Conservation (phyloP, 2,113 vertebrate species). For the Neodontobutis hainanensis region DNA sequence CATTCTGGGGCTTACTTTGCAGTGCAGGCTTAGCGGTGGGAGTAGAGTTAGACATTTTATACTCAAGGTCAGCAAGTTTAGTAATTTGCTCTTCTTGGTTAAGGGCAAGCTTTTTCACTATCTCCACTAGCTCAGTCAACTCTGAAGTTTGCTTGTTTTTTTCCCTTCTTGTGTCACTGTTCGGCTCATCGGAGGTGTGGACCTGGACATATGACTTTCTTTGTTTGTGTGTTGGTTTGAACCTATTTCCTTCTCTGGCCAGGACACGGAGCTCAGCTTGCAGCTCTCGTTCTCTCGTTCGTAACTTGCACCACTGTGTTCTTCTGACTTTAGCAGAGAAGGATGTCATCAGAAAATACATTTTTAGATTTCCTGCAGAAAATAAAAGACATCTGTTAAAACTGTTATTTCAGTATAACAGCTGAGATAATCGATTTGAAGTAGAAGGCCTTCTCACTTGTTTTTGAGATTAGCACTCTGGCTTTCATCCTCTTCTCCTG, state of each 20-base stretch:
- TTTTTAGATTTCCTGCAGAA: no score
- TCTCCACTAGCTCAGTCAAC: neutral
- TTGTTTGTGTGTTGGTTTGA: neutral
- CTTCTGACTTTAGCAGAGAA: no score
- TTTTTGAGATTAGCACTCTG: no score
- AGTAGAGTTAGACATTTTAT: neutral
- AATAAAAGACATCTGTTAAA: no score
- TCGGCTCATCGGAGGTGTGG: neutral
- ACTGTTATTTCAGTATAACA: no score
- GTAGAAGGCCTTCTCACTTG: no score
- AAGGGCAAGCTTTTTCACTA: constrained; percentile 9
- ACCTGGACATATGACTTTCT: constrained; percentile 6
- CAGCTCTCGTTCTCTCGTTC: no score
- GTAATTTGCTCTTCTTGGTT: constrained; percentile 9
- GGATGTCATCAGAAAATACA: no score
- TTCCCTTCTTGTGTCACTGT: neutral
- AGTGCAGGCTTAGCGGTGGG: neutral
- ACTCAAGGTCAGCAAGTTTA: constrained; percentile 2
- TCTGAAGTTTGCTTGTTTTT: neutral
- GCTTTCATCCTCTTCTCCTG: no score
- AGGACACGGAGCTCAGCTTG: constrained; percentile 15
- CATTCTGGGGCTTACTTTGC: neutral
- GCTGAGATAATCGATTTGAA: no score
- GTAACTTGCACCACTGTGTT: no score
- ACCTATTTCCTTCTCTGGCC: constrained; percentile 4